These are phyloP conservation scores for Orthosia cruda DNA, from an alignment of 2,888 invertebrate genomes.

Conservation along the genomic window DNA sequence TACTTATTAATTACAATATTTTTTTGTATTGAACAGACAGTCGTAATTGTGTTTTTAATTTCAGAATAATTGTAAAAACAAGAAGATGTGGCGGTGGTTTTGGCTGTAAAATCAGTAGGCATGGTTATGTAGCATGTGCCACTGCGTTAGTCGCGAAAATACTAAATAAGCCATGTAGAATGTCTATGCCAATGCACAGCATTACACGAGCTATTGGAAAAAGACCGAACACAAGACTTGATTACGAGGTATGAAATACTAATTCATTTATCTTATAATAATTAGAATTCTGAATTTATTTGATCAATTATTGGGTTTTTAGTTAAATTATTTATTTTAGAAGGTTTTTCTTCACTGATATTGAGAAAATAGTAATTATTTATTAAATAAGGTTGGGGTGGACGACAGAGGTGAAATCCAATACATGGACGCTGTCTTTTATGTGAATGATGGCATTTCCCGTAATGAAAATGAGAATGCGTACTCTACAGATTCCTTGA, in stretches of 20 bases:
- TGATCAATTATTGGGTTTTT: not conserved
- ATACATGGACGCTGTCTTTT: constrained; percentile 76
- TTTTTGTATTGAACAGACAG: not conserved
- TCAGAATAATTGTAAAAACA: constrained; percentile 72
- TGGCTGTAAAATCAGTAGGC: constrained; percentile 75
- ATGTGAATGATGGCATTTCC: constrained; percentile 74
- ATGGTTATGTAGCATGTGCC: constrained; percentile 70
- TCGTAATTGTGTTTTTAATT: constrained; percentile 38
- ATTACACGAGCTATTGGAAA: constrained; percentile 77
- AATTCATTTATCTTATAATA: not conserved
- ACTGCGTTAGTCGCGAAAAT: constrained; percentile 75
- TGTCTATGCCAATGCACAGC: constrained; percentile 75
- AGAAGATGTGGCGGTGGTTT: constrained; percentile 77
- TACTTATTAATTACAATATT: not conserved
- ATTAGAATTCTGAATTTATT: not conserved
- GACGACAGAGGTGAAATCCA: constrained; percentile 77
- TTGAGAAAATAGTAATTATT: not conserved
- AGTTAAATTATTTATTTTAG: too few relatives aligned
- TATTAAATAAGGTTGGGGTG: constrained; percentile 71
- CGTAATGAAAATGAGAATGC: constrained; percentile 73
- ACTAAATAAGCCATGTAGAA: constrained; percentile 74
- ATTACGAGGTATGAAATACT: constrained; percentile 72
- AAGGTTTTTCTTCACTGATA: not conserved
- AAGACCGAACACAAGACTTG: constrained; percentile 73
- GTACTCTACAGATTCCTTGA: constrained; percentile 57